Percentiles rank a stretch among this genome's conserved stretches.
Evolutionary conservation across 2,113 vertebrate genomes (phyloP).

Genomic region (Ailurus styani): DNA sequence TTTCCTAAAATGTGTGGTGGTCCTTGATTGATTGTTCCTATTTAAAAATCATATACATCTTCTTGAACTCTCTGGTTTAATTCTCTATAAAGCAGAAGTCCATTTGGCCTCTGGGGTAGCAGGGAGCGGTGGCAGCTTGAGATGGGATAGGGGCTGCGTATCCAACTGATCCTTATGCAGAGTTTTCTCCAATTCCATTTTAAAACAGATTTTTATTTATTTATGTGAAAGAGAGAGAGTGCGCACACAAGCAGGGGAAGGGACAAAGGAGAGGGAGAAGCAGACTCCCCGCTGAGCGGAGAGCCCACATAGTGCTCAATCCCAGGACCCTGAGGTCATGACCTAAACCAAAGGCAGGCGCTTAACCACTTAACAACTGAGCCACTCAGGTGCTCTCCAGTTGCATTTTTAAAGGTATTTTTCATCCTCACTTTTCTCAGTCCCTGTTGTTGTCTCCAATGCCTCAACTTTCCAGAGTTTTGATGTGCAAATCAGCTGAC

Average conservation of each 20-base stretch:
- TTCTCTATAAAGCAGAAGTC: neutral
- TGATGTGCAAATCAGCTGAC: neutral
- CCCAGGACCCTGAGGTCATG: neutral
- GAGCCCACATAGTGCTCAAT: accelerated
- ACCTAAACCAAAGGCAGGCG: too few species aligned
- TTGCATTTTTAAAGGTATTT: neutral
- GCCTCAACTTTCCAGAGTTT: neutral
- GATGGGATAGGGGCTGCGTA: neutral
- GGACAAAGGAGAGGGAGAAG: neutral
- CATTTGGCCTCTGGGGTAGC: neutral
- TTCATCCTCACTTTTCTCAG: neutral
- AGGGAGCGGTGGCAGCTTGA: neutral
- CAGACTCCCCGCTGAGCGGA: neutral
- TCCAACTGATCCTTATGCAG: neutral
- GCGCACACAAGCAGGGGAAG: neutral
- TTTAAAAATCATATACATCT: neutral
- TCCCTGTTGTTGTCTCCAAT: neutral
- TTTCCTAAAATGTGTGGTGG: neutral
- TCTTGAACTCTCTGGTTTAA: neutral
- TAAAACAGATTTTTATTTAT: neutral
- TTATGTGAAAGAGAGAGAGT: neutral
- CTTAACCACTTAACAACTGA: neutral
- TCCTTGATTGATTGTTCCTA: neutral
- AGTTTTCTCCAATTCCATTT: neutral
- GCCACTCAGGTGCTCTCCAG: neutral